Evolutionary conservation across 2,888 invertebrate genomes (phyloP).

Genomic region (Yponomeuta sedellus): DNA sequence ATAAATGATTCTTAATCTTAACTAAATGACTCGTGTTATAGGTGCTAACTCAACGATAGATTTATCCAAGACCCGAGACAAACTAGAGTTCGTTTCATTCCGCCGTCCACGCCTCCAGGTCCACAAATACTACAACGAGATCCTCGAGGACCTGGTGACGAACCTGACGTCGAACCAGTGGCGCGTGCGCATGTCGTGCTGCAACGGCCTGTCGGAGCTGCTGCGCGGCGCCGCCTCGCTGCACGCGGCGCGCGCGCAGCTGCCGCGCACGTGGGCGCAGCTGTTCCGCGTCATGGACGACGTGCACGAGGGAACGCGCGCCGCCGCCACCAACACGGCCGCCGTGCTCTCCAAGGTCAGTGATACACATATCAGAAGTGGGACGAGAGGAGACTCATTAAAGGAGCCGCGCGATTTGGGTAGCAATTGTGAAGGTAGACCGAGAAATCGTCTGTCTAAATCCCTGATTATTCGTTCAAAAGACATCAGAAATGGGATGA

Average conservation of each 20-base stretch:
- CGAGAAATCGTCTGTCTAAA: too few species aligned
- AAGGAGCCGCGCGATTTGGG: too few species aligned
- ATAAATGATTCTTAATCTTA: too few species aligned
- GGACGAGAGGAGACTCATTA: too few species aligned
- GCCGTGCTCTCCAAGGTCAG: slow-evolving; percentile 83
- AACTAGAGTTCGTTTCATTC: too few species aligned
- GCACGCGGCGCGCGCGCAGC: slow-evolving; percentile 50
- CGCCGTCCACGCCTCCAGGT: slow-evolving; percentile 65
- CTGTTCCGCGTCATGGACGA: slow-evolving; percentile 96
- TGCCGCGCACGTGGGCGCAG: slow-evolving; percentile 85
- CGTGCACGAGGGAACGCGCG: slow-evolving; percentile 91
- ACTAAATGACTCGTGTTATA: too few species aligned
- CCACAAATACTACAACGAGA: slow-evolving; percentile 87
- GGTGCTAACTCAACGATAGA: too few species aligned
- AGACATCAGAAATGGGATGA: too few species aligned
- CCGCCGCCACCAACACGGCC: slow-evolving; percentile 83
- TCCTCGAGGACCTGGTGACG: slow-evolving; percentile 85
- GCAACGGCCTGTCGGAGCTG: slow-evolving; percentile 90
- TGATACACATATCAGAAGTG: too few species aligned
- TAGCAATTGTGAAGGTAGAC: too few species aligned
- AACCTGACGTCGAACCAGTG: slow-evolving; percentile 91
- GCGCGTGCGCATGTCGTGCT: slow-evolving; percentile 94
- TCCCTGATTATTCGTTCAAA: too few species aligned
- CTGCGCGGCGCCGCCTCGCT: slow-evolving; percentile 75
- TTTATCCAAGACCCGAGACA: too few species aligned